A percentile compares a stretch with the other conserved stretches of the same genome.
Conservation (phyloP, 2,888 invertebrate genomes). For the Drosophila rellima region DNA sequence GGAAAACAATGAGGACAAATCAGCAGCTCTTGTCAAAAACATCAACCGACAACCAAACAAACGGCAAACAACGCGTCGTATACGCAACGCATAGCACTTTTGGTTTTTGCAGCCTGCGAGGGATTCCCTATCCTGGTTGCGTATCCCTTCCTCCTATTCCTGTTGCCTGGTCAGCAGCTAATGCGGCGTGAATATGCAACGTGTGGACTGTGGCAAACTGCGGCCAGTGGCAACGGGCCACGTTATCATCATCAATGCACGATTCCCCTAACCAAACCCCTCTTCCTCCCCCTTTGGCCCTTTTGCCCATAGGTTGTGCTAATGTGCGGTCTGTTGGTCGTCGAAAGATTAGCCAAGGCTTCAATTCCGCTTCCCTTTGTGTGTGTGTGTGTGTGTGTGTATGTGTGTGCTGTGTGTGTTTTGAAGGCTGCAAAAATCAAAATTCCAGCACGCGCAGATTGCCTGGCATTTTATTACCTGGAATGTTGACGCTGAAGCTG, state of each 20-base stretch:
- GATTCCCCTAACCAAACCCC: constrained; percentile 36
- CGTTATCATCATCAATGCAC: constrained; percentile 79
- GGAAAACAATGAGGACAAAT: constrained; percentile 41
- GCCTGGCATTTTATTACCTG: constrained; percentile 77
- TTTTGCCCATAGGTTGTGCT: constrained; percentile 56
- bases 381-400: background rate
- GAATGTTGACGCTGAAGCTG: constrained; percentile 73
- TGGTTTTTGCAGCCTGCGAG: constrained; percentile 34
- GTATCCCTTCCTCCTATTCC: background rate
- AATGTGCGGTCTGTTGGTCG: constrained; percentile 76
- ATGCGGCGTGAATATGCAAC: constrained; percentile 80
- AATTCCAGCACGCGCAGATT: constrained; percentile 79
- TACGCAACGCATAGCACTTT: constrained; percentile 55
- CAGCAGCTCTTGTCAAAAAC: constrained; percentile 74
- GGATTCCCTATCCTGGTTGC: background rate
- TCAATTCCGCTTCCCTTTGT: constrained; percentile 28
- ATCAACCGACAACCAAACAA: constrained; percentile 63
- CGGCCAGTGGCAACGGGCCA: constrained; percentile 37
- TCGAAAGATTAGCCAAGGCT: constrained; percentile 68
- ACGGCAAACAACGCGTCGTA: constrained; percentile 52
- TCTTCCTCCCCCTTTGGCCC: constrained; percentile 1
- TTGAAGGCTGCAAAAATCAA: constrained; percentile 68
- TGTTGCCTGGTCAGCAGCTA: constrained; percentile 56
- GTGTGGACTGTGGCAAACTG: constrained; percentile 46
- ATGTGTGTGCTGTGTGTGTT: constrained; percentile 3